A percentile compares a stretch with the other conserved stretches of the same genome.
These are phyloP conservation scores for Lycaena phlaeas DNA, from an alignment of 2,888 invertebrate species.

Conservation along the genomic window DNA sequence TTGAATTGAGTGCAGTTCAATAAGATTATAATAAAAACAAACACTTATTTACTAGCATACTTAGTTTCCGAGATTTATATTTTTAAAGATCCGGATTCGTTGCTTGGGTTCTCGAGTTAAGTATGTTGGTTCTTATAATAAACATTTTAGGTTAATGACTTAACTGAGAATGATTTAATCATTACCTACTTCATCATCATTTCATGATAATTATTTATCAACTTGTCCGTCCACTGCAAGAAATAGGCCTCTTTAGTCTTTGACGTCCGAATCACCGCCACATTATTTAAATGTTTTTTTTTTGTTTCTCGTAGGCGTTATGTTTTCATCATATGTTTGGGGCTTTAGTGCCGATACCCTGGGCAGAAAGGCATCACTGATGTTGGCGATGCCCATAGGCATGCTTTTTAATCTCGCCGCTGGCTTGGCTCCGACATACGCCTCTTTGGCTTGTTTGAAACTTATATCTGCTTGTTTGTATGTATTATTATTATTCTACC, in stretches of 20 bases:
- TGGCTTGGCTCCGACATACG: constrained; percentile 42
- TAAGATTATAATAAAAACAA: no score
- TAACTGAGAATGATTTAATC: no score
- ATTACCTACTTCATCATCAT: no score
- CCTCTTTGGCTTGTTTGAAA: constrained; percentile 36
- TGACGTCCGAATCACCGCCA: neutral
- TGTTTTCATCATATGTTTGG: constrained; percentile 53
- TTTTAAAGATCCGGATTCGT: no score
- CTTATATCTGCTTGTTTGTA: constrained; percentile 49
- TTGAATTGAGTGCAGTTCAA: no score
- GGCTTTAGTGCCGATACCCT: constrained; percentile 48
- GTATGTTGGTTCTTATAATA: neutral
- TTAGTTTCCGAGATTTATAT: no score
- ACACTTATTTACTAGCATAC: no score
- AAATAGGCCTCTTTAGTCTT: neutral
- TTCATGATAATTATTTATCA: no score
- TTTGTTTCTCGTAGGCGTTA: constrained; percentile 34
- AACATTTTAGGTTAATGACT: neutral
- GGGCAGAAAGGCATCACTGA: constrained; percentile 41
- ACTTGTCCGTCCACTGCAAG: no score
- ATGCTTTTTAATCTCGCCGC: constrained; percentile 35
- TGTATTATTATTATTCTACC: constrained; percentile 22
- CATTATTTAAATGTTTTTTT: no score
- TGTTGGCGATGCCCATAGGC: constrained; percentile 48
- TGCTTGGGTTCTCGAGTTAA: no score